These are phyloP conservation scores for Diglossa cyanea DNA, from an alignment of 2,797 vertebrate species.

Conservation along the genomic window DNA sequence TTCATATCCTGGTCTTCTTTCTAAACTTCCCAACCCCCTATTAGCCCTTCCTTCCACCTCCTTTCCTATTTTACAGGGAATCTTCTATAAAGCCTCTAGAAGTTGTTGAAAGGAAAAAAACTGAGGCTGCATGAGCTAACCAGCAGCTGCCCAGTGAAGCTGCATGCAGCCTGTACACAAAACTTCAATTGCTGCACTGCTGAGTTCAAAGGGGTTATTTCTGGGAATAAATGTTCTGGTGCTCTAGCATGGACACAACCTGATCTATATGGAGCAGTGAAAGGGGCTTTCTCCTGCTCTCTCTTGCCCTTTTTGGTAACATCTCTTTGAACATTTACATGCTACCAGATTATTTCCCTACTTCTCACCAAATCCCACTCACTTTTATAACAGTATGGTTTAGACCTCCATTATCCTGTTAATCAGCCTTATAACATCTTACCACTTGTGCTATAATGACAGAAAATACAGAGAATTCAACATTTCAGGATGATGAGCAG, in stretches of 20 bases:
- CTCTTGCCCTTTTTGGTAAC: background rate
- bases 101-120: conserved; percentile 16
- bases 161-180: background rate
- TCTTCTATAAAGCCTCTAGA: background rate
- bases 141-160: background rate
- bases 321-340: background rate
- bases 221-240: background rate
- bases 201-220: conserved; percentile 11
- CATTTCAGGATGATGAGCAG: rapidly evolving
- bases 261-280: background rate
- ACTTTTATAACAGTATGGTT: background rate
- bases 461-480: background rate
- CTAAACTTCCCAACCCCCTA: background rate
- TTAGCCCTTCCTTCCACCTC: background rate
- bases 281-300: background rate
- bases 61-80: background rate
- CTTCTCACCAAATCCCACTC: background rate
- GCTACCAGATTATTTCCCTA: background rate
- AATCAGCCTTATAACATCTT: background rate
- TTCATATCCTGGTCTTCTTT: background rate
- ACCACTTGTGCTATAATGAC: background rate
- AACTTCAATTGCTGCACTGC: background rate
- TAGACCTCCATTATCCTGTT: background rate
- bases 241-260: background rate
- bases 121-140: background rate